Conservation (phyloP, 2,113 vertebrate species). For the Eudyptes chrysolophus region DNA sequence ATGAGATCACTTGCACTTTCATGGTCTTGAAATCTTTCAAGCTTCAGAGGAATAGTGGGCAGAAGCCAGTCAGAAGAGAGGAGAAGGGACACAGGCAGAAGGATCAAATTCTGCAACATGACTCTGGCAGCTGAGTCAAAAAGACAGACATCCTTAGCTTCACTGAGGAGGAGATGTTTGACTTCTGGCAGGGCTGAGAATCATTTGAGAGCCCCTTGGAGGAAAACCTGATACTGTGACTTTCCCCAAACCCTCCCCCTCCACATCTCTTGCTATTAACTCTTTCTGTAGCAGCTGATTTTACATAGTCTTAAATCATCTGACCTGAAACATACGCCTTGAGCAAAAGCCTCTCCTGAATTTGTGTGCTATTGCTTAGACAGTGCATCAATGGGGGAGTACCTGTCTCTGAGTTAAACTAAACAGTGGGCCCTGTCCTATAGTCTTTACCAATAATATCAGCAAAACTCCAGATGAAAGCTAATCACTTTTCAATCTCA, state of each 20-base stretch:
- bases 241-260: conserved; percentile 7
- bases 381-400: background rate
- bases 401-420: background rate
- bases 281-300: background rate
- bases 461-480: background rate
- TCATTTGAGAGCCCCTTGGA: conserved; percentile 44
- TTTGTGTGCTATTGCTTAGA: background rate
- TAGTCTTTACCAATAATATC: background rate
- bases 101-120: conserved; percentile 46
- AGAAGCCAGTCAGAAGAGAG: background rate
- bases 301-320: background rate
- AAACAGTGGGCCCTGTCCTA: background rate
- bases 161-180: background rate
- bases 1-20: background rate
- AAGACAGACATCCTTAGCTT: background rate
- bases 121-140: conserved; percentile 40
- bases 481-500: background rate
- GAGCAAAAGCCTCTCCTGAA: background rate
- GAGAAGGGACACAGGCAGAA: background rate
- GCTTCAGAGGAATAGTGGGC: background rate
- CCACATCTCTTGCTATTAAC: background rate
- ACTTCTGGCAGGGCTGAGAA: background rate
- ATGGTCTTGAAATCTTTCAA: background rate
- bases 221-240: conserved; percentile 12
- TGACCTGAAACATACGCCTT: background rate